Evolutionary conservation across 2,797 vertebrate genomes (phyloP), one percentile per base, ranked within the genome.

Genomic region (Triplophysa bombifrons): DNA sequence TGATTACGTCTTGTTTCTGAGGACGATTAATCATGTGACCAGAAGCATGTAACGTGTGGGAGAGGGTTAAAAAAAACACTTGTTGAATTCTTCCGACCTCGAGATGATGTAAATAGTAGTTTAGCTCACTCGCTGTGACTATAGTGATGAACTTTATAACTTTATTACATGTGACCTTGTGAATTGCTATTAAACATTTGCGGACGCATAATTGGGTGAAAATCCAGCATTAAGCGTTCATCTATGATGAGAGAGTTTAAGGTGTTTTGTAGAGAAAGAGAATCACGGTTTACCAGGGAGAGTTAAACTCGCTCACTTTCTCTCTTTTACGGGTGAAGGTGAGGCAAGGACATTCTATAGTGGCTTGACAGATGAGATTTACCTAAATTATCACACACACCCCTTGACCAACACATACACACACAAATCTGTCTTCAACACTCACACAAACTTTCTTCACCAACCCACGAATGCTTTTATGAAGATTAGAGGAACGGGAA

Each of bases 401-500:
- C 22, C 56, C 20, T 48, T 58, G 11, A 19, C 34, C 13, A 17
- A 51, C 50, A 51, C 50, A 48, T 13, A 48, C 12, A 13, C 11
- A 48, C 46, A 46, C 44, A 2, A 22, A 22, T 12, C 8, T 9
- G 8, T 12, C 41, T 44, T 12, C 41, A 44, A 2, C 12, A 46
- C 44, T 14, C 53, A 46, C 34, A 56, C 30, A 16, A 1, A 41
- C 56, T 48, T 4, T 73, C 27, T 63, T 34, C 25, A 34, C 27
- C 27, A 34, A 34, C 27, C 60, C 60, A 27, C 41, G 11, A 16
- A 46, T 34, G 70, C 61, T 30, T 27, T 71, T 55, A 65, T 72
- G 25, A 77, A 75, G 68, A 55, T 83, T n/a, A 82, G 30, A 63
- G 22, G 63, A 69, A 53, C 41, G 41, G 8, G 41, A 41, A 76